Percentiles rank a stretch among this genome's conserved stretches.
Evolutionary conservation across 2,888 invertebrate genomes (phyloP).

Genomic region (Aporophyla lueneburgensis): DNA sequence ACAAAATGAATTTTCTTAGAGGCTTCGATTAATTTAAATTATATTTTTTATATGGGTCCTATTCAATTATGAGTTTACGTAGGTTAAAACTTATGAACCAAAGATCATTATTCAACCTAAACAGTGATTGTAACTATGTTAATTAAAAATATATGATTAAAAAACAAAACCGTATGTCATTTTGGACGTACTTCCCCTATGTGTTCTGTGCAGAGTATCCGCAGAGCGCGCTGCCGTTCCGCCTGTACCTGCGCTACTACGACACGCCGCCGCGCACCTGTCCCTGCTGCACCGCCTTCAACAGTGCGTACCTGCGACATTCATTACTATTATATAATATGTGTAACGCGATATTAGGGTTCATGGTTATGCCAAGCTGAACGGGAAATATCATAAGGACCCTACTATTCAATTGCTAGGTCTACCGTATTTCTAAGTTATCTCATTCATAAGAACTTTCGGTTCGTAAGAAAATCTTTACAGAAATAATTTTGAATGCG

Average conservation of each 20-base stretch:
- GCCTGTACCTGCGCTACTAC: conserved; percentile 78
- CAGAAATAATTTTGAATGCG: background rate
- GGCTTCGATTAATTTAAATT: no score
- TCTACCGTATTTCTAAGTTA: background rate
- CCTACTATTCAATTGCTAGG: background rate
- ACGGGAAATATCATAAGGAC: no score
- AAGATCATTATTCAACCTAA: no score
- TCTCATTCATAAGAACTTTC: background rate
- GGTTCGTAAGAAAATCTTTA: background rate
- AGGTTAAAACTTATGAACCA: no score
- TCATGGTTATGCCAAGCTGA: background rate
- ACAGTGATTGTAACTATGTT: no score
- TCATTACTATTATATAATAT: background rate
- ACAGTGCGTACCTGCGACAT: conserved; percentile 55
- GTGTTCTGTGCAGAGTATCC: conserved; percentile 67
- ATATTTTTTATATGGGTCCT: no score
- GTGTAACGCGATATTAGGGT: background rate
- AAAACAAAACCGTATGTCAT: no score
- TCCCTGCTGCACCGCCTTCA: conserved; percentile 64
- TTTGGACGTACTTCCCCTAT: no score
- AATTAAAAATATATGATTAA: no score
- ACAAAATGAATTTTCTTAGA: no score
- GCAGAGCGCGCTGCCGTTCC: conserved; percentile 77
- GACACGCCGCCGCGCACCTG: conserved; percentile 71
- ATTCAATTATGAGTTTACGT: no score